phyloP scores from a whole-genome alignment of 2,888 invertebrate genomes.

The Drosophila trichaetosa region DNA sequence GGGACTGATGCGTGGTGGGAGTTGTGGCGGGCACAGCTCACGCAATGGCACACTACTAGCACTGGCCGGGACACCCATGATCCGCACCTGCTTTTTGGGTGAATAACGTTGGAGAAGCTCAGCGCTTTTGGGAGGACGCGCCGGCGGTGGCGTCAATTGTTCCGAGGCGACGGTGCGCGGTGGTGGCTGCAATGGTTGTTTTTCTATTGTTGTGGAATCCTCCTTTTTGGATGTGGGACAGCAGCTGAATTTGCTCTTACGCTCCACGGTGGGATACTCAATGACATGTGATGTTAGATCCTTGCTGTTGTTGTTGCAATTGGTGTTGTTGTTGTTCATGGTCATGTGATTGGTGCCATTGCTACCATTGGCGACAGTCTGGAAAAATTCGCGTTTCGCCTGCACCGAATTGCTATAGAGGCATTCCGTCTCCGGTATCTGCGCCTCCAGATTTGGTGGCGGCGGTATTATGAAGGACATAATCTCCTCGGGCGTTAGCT shows the following conservation, averaged over 20 bases:
- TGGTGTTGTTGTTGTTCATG: conserved; percentile 9
- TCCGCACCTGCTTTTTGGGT: conserved; percentile 78
- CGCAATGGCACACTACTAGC: conserved; percentile 43
- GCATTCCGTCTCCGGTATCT: conserved; percentile 82
- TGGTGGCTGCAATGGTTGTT: conserved; percentile 86
- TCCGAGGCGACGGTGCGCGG: conserved; percentile 87
- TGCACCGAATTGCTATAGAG: conserved; percentile 86
- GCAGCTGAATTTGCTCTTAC: conserved; percentile 90
- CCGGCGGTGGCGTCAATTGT: conserved; percentile 88
- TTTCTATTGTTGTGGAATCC: conserved; percentile 63
- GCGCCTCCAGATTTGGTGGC: conserved; percentile 87
- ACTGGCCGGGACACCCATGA: conserved; percentile 25
- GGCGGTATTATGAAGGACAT: conserved; percentile 94
- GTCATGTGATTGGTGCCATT: conserved; percentile 22
- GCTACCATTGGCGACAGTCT: conserved; percentile 67
- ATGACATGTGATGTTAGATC: conserved; percentile 86
- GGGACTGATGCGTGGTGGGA: conserved; percentile 80
- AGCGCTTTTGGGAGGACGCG: conserved; percentile 89
- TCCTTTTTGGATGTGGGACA: conserved; percentile 88
- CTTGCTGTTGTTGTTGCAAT: conserved; percentile 26
- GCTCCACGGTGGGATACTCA: conserved; percentile 90
- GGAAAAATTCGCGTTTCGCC: conserved; percentile 65
- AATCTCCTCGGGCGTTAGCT: conserved; percentile 92
- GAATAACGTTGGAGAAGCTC: conserved; percentile 84
- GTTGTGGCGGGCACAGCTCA: conserved; percentile 73